Evolutionary conservation across 2,113 vertebrate genomes (phyloP).

Genomic region (Colistium nudipinnis): DNA sequence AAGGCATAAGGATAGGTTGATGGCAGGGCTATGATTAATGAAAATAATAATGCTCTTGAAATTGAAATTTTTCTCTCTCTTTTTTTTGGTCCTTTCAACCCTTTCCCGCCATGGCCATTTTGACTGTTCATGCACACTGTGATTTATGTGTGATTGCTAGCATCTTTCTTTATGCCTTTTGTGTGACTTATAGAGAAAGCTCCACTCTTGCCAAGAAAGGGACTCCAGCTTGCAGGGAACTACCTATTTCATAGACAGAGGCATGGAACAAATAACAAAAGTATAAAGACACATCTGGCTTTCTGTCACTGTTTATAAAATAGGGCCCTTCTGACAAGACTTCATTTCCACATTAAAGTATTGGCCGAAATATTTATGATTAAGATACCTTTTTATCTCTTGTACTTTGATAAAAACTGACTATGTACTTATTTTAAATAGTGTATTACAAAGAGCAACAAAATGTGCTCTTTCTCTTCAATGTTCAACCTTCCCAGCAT

Average conservation of each 20-base stretch:
- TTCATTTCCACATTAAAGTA: constrained; percentile 30
- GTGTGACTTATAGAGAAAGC: constrained; percentile 45
- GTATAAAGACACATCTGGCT: background rate
- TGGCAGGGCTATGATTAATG: constrained; percentile 99
- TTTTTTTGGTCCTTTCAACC: constrained; percentile 81
- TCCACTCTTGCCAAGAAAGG: constrained; percentile 32
- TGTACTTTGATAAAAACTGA: constrained; percentile 3
- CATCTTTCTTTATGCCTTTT: constrained; percentile 65
- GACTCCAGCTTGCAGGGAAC: constrained; percentile 51
- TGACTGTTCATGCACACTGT: constrained; percentile 85
- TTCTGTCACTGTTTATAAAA: constrained; percentile 24
- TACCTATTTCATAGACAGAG: constrained; percentile 38
- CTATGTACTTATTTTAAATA: constrained; percentile 19
- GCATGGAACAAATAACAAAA: constrained; percentile 24
- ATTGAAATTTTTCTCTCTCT: constrained; percentile 97
- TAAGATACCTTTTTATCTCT: background rate
- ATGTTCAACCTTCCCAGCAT: constrained; percentile 8
- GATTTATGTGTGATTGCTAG: constrained; percentile 90
- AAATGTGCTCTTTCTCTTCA: background rate
- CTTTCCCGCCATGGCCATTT: constrained; percentile 83
- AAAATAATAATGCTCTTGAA: constrained; percentile 99
- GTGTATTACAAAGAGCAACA: constrained; percentile 9
- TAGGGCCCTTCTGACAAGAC: constrained; percentile 25
- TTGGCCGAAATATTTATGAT: background rate
- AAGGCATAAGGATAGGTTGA: constrained; percentile 97